phyloP scores from a whole-genome alignment of 30 jellyfish, hydroid and myxozoan genomes.

The Aurelia aurita region DNA sequence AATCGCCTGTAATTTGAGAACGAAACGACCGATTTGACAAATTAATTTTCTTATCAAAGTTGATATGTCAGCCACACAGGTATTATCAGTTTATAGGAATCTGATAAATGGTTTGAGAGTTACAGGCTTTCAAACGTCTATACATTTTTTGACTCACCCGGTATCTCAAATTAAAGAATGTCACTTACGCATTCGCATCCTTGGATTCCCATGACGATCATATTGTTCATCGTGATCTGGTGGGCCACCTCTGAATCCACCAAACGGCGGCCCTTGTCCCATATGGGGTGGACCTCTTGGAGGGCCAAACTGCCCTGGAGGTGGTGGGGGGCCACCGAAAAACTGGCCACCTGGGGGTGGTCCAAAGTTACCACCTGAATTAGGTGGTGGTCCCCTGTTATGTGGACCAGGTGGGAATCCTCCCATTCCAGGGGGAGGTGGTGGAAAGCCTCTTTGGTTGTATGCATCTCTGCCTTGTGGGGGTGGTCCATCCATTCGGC shows the following conservation, averaged over 20 bases:
- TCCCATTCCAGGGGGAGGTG: slow-evolving; percentile 44
- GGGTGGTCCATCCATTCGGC: slow-evolving; percentile 36
- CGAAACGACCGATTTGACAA: too few relatives aligned
- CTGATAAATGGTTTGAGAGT: too few relatives aligned
- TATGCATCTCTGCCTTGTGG: slow-evolving; percentile 3
- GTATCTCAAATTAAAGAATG: neutral
- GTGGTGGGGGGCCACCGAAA: slow-evolving; percentile 44
- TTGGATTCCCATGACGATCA: slow-evolving; percentile 38
- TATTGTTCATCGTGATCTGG: slow-evolving; percentile 49
- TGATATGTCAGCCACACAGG: too few relatives aligned
- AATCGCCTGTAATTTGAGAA: too few relatives aligned
- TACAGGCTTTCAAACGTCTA: too few relatives aligned
- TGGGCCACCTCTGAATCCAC: slow-evolving; percentile 41
- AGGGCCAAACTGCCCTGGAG: slow-evolving; percentile 42
- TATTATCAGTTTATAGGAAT: too few relatives aligned
- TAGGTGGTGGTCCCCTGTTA: too few relatives aligned
- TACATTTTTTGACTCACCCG: too few relatives aligned
- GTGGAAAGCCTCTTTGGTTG: slow-evolving; percentile 51
- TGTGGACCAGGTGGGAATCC: slow-evolving; percentile 29
- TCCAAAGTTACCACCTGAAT: slow-evolving; percentile 25
- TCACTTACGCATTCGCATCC: slow-evolving; percentile 69
- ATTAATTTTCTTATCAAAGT: too few relatives aligned
- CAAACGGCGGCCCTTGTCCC: slow-evolving; percentile 56
- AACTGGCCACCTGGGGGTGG: slow-evolving; percentile 19
- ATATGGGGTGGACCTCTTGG: slow-evolving; percentile 50